A percentile compares a stretch with the other conserved stretches of the same genome.
Evolutionary conservation across 2,113 vertebrate species (phyloP).

Genomic region (Dasyurus viverrinus): DNA sequence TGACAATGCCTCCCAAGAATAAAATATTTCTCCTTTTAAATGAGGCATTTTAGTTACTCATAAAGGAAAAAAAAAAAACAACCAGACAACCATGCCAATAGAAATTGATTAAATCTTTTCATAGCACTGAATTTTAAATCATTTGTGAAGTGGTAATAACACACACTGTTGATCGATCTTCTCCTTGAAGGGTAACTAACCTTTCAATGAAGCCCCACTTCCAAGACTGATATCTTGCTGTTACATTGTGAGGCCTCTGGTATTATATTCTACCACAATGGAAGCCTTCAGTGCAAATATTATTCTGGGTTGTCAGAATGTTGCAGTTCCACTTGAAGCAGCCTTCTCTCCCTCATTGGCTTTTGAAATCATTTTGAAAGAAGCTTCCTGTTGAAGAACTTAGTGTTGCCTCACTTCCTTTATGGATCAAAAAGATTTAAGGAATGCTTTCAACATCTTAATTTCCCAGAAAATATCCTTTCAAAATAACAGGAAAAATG

Average conservation of each 20-base stretch:
- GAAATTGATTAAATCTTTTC: neutral
- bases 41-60: neutral
- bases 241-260: neutral
- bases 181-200: neutral
- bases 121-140: neutral
- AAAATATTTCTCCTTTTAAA: neutral
- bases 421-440: neutral
- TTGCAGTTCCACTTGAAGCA: neutral
- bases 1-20: neutral
- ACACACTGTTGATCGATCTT: neutral
- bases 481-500: neutral
- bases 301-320: neutral
- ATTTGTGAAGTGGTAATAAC: neutral
- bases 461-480: neutral
- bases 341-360: neutral
- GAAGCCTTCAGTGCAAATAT: neutral
- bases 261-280: neutral
- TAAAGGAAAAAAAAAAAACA: neutral
- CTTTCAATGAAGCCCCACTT: neutral
- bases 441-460: neutral
- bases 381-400: neutral
- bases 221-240: neutral
- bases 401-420: neutral
- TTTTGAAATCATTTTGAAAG: neutral
- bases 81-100: neutral